These are phyloP conservation scores for Pterocles burchelli DNA, from an alignment of 2,113 vertebrate species.

Conservation along the genomic window DNA sequence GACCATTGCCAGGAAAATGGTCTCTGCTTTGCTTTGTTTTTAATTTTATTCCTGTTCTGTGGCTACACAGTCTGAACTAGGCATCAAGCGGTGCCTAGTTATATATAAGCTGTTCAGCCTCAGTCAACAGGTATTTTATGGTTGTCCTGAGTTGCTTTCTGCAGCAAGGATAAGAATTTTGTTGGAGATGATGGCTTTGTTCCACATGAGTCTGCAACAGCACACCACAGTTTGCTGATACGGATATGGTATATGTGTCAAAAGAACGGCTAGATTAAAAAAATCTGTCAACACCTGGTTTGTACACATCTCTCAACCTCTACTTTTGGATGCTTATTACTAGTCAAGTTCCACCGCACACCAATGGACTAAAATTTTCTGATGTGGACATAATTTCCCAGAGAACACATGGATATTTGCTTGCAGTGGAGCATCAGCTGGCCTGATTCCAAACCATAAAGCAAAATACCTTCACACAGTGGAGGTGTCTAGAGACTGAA, in stretches of 20 bases:
- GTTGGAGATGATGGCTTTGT: background rate
- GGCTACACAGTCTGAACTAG: background rate
- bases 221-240: background rate
- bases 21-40: background rate
- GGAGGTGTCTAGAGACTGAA: background rate
- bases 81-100: background rate
- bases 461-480: background rate
- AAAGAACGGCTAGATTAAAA: background rate
- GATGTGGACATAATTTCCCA: background rate
- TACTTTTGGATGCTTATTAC: background rate
- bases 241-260: rapidly evolving
- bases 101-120: background rate
- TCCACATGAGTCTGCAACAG: background rate
- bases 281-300: background rate
- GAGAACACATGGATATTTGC: background rate
- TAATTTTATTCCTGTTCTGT: background rate
- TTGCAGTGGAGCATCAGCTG: background rate
- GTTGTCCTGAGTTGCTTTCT: background rate
- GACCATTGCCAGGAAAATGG: background rate
- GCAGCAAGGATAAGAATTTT: background rate
- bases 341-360: background rate
- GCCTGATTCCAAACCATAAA: background rate
- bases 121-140: background rate
- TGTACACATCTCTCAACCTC: background rate
- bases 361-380: background rate